phyloP scores from a whole-genome alignment of 35 echinoderm and acorn worm species.

The Antedon bifida region DNA sequence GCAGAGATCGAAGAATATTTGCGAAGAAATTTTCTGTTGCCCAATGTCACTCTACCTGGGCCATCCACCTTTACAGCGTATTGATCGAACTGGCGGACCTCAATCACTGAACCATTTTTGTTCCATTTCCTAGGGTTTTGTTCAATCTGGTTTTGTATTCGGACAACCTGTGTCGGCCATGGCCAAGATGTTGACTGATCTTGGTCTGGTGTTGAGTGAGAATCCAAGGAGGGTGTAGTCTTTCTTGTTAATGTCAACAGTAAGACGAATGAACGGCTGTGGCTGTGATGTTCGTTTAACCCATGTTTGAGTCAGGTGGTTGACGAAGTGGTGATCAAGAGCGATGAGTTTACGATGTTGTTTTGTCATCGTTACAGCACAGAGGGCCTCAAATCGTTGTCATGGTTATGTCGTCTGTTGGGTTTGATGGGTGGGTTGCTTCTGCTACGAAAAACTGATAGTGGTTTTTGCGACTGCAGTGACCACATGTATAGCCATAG shows the following conservation, averaged over 20 bases:
- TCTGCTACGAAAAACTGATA: neutral
- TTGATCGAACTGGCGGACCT: too few species aligned
- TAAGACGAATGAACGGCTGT: neutral
- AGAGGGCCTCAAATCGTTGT: constrained; percentile 10
- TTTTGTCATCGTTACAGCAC: neutral
- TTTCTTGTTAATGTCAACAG: neutral
- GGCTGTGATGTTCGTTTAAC: neutral
- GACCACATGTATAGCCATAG: neutral
- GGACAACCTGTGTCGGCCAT: constrained; percentile 15
- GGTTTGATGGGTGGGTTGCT: neutral
- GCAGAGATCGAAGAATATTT: too few species aligned
- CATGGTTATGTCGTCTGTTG: too few species aligned
- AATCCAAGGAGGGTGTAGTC: constrained; percentile 1
- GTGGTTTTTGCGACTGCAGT: neutral
- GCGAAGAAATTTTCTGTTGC: too few species aligned
- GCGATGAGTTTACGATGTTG: neutral
- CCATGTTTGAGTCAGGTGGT: constrained; percentile 5
- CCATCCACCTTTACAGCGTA: too few species aligned
- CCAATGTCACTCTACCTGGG: too few species aligned
- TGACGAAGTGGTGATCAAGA: constrained; percentile 11
- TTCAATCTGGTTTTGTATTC: too few species aligned
- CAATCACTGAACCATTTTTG: too few species aligned
- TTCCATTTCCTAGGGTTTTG: too few species aligned
- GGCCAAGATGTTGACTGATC: neutral
- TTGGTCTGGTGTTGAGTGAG: neutral